Evolutionary conservation across 1,140 invertebrate genomes (phyloP).

Genomic region (Protaetia brevitarsis): DNA sequence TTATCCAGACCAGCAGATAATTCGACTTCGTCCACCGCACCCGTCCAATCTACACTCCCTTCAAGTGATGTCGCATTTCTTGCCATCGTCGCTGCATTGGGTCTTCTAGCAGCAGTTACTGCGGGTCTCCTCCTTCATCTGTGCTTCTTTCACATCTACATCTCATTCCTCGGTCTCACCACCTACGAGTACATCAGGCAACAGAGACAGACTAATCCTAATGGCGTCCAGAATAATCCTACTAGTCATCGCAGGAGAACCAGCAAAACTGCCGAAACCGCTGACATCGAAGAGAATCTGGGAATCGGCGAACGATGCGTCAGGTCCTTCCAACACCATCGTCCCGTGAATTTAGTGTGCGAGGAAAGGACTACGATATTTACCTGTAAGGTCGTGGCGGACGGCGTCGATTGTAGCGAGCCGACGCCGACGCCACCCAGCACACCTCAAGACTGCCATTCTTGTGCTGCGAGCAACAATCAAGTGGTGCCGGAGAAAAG

Average conservation of each 20-base stretch:
- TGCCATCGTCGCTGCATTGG: slow-evolving; percentile 62
- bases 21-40: slow-evolving; percentile 16
- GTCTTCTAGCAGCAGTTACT: slow-evolving; percentile 69
- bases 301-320: slow-evolving; percentile 29
- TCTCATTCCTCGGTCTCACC: slow-evolving; percentile 77
- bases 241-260: slow-evolving; percentile 17
- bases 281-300: neutral
- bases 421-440: slow-evolving; percentile 45
- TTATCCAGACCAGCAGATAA: slow-evolving; percentile 22
- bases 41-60: slow-evolving; percentile 39
- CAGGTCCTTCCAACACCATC: slow-evolving; percentile 38
- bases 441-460: slow-evolving; percentile 48
- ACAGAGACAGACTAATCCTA: slow-evolving; percentile 50
- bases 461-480: slow-evolving; percentile 41
- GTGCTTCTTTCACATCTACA: slow-evolving; percentile 86
- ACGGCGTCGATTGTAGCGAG: slow-evolving; percentile 40
- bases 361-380: slow-evolving; percentile 47
- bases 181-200: slow-evolving; percentile 85
- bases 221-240: slow-evolving; percentile 19
- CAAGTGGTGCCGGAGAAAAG: slow-evolving; percentile 30
- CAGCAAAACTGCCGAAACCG: slow-evolving; percentile 19
- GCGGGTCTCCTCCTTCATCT: slow-evolving; percentile 80
- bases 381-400: slow-evolving; percentile 47
- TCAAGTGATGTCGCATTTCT: slow-evolving; percentile 59
- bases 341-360: slow-evolving; percentile 46